These are phyloP conservation scores for Plemyria rubiginata DNA, from an alignment of 2,888 invertebrate genomes.

Conservation along the genomic window DNA sequence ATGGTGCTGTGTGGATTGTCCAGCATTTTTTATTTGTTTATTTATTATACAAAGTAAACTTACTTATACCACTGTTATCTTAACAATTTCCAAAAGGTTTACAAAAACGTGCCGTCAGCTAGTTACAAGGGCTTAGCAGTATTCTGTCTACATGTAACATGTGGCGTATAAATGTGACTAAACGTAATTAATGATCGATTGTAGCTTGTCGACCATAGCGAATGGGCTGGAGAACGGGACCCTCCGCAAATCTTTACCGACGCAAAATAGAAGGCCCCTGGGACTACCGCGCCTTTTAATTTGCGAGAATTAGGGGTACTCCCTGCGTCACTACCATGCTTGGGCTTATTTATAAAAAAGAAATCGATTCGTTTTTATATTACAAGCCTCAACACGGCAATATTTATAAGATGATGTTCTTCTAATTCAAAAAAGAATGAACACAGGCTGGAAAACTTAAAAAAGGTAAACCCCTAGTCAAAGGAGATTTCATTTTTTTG, in stretches of 20 bases:
- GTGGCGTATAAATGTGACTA: constrained; percentile 81
- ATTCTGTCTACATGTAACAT: constrained; percentile 65
- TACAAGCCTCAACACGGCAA: not conserved
- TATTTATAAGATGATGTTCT: not conserved
- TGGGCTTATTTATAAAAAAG: constrained; percentile 35
- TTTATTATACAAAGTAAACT: too few relatives aligned
- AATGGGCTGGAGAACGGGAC: constrained; percentile 54
- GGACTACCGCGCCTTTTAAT: constrained; percentile 81
- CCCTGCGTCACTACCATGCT: constrained; percentile 49
- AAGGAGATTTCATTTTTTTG: too few relatives aligned
- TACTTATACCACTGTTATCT: too few relatives aligned
- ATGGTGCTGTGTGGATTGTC: too few relatives aligned
- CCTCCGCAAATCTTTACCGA: constrained; percentile 77
- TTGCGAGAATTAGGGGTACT: constrained; percentile 79
- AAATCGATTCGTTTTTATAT: constrained; percentile 47
- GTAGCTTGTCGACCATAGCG: constrained; percentile 68
- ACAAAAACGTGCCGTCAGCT: constrained; percentile 30
- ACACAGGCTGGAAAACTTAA: too few relatives aligned
- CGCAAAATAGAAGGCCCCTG: constrained; percentile 71
- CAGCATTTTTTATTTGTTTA: too few relatives aligned
- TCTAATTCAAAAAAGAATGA: not conserved
- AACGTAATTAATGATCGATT: constrained; percentile 84
- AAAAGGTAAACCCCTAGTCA: too few relatives aligned
- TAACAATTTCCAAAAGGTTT: not conserved
- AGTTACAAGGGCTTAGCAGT: constrained; percentile 50